phyloP scores from a whole-genome alignment of 1,140 invertebrate species.

The Dendrolimus punctatus region DNA sequence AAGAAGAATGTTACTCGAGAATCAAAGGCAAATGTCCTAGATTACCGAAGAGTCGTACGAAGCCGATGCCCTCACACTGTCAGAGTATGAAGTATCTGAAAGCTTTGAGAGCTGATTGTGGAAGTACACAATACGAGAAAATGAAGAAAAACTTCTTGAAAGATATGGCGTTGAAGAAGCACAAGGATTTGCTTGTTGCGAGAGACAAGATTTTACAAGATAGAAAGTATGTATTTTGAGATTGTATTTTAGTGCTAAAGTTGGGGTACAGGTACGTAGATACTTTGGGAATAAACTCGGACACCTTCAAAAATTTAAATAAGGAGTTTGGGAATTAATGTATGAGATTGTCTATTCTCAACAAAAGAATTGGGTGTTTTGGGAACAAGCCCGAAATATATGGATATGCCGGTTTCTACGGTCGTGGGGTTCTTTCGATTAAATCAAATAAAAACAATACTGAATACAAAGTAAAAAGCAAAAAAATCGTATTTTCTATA shows the following conservation, averaged over 20 bases:
- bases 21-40: conserved; percentile 52
- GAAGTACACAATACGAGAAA: conserved; percentile 33
- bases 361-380: background rate
- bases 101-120: conserved; percentile 20
- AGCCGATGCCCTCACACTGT: conserved; percentile 27
- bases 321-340: no score
- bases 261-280: no score
- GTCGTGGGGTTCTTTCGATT: no score
- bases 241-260: background rate
- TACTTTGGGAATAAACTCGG: no score
- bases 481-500: no score
- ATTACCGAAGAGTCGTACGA: conserved; percentile 41
- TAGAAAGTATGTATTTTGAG: conserved; percentile 43
- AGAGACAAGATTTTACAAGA: conserved; percentile 61
- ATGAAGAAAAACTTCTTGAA: conserved; percentile 43
- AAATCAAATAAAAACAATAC: no score
- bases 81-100: conserved; percentile 60
- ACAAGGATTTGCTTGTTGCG: conserved; percentile 46
- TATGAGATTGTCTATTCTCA: no score
- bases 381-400: no score
- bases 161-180: conserved; percentile 50
- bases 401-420: no score
- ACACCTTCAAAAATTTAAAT: no score
- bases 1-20: conserved; percentile 41
- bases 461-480: no score